A percentile compares a stretch with the other conserved stretches of the same genome.
Conservation (phyloP, 2,888 invertebrate genomes). For the Drosophila anceps region DNA sequence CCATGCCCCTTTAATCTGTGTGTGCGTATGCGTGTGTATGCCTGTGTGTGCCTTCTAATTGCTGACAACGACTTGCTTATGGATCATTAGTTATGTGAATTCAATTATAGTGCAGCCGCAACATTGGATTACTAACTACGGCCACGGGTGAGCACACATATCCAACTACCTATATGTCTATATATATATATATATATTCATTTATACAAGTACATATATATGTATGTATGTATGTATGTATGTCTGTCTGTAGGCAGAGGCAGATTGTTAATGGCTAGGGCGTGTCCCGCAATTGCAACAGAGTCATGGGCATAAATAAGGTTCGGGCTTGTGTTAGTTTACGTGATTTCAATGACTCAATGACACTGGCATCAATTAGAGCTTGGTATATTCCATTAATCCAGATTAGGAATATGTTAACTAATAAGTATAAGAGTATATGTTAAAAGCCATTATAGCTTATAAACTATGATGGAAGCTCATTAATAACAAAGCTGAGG, state of each 20-base stretch:
- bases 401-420: no score
- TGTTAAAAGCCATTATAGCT: neutral
- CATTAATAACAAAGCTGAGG: neutral
- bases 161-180: slow-evolving; percentile 7
- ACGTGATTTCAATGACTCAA: slow-evolving; percentile 22
- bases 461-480: neutral
- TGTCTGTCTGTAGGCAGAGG: slow-evolving; percentile 13
- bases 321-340: neutral
- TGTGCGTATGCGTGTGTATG: slow-evolving; percentile 11
- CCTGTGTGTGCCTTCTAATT: slow-evolving; percentile 38
- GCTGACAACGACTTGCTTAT: slow-evolving; percentile 58
- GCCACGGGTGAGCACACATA: slow-evolving; percentile 44
- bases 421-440: neutral
- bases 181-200: slow-evolving; percentile 3
- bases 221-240: slow-evolving; percentile 12
- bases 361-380: slow-evolving; percentile 17
- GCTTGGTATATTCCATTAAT: slow-evolving; percentile 1
- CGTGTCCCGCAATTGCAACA: slow-evolving; percentile 29
- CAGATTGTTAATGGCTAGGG: slow-evolving; percentile 45
- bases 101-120: slow-evolving; percentile 72
- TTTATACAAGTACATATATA: no score
- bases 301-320: slow-evolving; percentile 13
- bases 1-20: slow-evolving; percentile 12
- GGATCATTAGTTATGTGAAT: slow-evolving; percentile 67
- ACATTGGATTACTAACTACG: slow-evolving; percentile 57